Evolutionary conservation across 2,888 invertebrate species (phyloP), one percentile per base, ranked within the genome.

Genomic region (Tetragonisca angustula): DNA sequence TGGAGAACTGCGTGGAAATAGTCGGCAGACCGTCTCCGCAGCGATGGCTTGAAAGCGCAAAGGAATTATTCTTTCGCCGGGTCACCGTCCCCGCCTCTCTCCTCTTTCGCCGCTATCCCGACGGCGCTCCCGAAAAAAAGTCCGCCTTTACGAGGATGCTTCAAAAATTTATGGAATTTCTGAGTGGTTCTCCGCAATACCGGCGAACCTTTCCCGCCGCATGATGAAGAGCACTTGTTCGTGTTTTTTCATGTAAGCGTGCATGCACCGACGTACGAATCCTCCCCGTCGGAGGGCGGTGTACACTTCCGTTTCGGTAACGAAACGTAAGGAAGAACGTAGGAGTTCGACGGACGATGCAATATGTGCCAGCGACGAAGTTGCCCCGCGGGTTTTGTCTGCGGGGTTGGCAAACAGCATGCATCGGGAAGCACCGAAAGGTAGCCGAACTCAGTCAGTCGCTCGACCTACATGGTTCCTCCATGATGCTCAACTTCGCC

Each of bases 151-250:
- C 83, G 89, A 88, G 88, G 76, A 89, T 65, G 36, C n/a, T 65
- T 65, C 36, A 65, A 65, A 65, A 87, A 92, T 92, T 92, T 91
- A 92, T 92, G 89, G 91, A 93, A 92, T 92, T 92, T 91, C 87
- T 91, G 89, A 92, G 89, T 81, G 84, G 85, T 87, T 89, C 81
- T 83, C 82, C 74, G 64, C 81, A 81, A 84, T 83, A 84, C 85
- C 81, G 49, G 54, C 36, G 21, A 77, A 73, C 56, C 56, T 71
- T 68, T 83, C 84, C 65, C 68, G 59, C 56, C 36, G 15, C n/a
- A 36, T 32, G 64, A 87, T 85, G 80, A 83, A 87, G 76, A 74
- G 62, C 56, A 62, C 76, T 80, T 54, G 43, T 21, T 43, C 43
- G 62, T 59, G 27, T 76, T 36, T 59, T 72, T 56, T 27, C 27